Evolutionary conservation across 2,888 invertebrate species (phyloP), one percentile per base, ranked within the genome.

Genomic region (Amphipoea oculea): DNA sequence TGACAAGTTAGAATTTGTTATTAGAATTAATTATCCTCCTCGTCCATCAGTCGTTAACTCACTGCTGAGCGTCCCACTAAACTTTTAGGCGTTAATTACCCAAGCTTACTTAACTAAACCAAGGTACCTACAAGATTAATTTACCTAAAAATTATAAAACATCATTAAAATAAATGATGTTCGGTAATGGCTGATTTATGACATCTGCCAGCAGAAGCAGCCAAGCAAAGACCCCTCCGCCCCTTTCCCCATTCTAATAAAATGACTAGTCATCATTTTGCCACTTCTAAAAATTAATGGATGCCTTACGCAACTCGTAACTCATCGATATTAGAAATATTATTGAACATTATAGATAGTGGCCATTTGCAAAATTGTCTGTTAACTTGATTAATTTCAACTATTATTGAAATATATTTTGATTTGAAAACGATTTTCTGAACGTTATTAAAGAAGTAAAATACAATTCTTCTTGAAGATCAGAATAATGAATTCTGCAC

Each of bases 211-310:
- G 45, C 65, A 51, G 60, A 20, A 70, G 70, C 75, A 81, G 65
- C 17, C 76, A 48, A 68, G 74, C 73, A 75, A 45, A 66, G 54
- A 68, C 76, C 70, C 45, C 72, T 9, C 17, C 68, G 48, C 72
- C 63, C 73, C 45, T 71, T 79, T 70, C 57, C 74, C 63, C 65
- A 86, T 78, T 75, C 69, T 73, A 66, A 82, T 65, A 86, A 86
- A 83, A 76, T 69, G 68, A 76, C 78, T 67, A 86, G 80, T 86
- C 86, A 86, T 86, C 86, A 88, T 86, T 76, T 86, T 71, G 77
- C 81, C 85, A 85, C 86, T 86, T 77, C 71, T 66, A 77, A 81
- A 88, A 86, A 86, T 82, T 86, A 81, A 86, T 86, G 88, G 86
- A 80, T 67, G 66, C 74, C 48, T 86, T 74, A 77, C 83, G 83